Evolutionary conservation across 2,113 vertebrate genomes (phyloP).

Genomic region (Noctilio leporinus): DNA sequence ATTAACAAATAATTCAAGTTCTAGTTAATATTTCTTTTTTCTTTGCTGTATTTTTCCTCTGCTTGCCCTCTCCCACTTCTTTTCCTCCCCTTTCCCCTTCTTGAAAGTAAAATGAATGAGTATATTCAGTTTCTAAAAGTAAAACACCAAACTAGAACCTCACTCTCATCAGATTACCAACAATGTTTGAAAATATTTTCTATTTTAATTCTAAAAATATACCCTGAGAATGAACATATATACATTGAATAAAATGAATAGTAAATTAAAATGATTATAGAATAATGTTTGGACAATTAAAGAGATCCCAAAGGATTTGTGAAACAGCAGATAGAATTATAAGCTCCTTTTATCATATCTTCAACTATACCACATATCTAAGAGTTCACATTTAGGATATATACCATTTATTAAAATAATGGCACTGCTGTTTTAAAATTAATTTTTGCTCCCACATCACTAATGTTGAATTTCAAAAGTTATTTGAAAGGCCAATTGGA

Average conservation of each 20-base stretch:
- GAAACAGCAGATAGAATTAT: not conserved
- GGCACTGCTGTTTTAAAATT: not conserved
- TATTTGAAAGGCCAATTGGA: not conserved
- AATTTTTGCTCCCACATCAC: not conserved
- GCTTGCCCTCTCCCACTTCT: not conserved
- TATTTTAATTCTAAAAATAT: constrained; percentile 25
- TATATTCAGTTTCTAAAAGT: not conserved
- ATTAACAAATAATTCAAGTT: not conserved
- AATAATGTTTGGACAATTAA: not conserved
- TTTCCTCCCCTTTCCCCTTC: not conserved
- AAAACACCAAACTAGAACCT: constrained; percentile 6
- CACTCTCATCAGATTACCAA: not conserved
- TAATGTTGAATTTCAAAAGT: not conserved
- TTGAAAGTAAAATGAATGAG: not conserved
- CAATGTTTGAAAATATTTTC: not conserved
- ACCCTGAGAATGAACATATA: not conserved
- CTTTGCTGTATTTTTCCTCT: not conserved
- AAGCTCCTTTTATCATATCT: not conserved
- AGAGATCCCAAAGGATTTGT: constrained; percentile 18
- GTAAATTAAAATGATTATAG: not conserved
- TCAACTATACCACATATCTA: not conserved
- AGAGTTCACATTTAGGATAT: not conserved
- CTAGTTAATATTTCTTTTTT: not conserved
- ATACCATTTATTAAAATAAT: constrained; percentile 11
- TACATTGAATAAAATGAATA: not conserved